Evolutionary conservation across 2,888 invertebrate species (phyloP).

Genomic region (Blastobasis adustella): DNA sequence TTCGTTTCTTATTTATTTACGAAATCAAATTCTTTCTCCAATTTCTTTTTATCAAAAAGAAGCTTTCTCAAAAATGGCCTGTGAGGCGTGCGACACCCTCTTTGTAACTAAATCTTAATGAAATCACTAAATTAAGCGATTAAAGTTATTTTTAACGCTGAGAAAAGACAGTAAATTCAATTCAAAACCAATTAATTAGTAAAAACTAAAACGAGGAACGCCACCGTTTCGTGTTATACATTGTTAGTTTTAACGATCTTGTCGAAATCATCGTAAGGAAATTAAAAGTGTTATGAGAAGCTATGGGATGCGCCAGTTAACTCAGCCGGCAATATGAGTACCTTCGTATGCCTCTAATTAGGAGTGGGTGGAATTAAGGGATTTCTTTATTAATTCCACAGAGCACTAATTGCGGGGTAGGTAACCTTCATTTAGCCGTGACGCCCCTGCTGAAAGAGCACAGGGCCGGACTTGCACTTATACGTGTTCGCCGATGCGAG

Average conservation of each 20-base stretch:
- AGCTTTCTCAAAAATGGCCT: no score
- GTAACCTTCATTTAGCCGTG: conserved; percentile 41
- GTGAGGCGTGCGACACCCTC: no score
- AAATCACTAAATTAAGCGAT: no score
- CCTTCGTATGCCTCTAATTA: no score
- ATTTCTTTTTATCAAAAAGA: no score
- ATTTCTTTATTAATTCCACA: conserved; percentile 54
- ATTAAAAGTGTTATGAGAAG: conserved; percentile 17
- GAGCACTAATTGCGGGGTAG: conserved; percentile 49
- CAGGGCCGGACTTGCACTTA: conserved; percentile 22
- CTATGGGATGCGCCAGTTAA: conserved; percentile 16
- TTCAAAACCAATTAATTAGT: no score
- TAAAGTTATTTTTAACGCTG: no score
- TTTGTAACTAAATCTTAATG: no score
- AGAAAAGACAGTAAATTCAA: no score
- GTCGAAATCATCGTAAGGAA: conserved; percentile 10
- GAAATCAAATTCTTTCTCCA: no score
- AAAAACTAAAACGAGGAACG: background rate
- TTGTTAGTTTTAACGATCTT: conserved; percentile 10
- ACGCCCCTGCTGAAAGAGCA: conserved; percentile 29
- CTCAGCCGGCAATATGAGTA: conserved; percentile 3
- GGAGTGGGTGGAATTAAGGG: conserved; percentile 39
- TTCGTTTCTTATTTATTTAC: no score
- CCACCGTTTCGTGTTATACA: conserved; percentile 8
- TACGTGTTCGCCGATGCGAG: no score